Base-by-base conservation (phyloP, 1,140 invertebrate genomes). In the Pseudomyrmex concolor region DNA sequence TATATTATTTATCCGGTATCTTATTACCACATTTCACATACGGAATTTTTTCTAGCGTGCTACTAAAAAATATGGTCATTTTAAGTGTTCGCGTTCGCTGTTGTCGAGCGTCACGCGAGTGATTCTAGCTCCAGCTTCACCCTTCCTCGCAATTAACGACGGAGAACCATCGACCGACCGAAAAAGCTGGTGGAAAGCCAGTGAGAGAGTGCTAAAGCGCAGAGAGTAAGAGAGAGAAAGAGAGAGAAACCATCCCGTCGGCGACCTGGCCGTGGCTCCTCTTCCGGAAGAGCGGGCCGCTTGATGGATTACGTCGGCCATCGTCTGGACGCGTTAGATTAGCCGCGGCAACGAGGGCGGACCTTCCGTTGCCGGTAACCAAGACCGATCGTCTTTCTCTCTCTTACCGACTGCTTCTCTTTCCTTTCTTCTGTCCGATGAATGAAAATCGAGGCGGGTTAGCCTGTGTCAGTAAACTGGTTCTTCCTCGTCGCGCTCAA, bases 281-380 rank as follows among this genome's bases (percentile, higher is more conserved):
- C 76, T 80, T 80, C 76, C 76, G 76, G 76, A 80, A 80, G 76
- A 80, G 76, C 54, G 76, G 67, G 15, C 76, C 54, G 76, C 76
- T 80, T 80, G 76, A 80, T 80, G 66, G 66, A 80, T 80, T 80
- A 80, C 76, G 66, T 80, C 76, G 76, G 76, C 76, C 54, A 80
- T 80, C 66, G 76, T 80, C 76, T 80, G 66, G 76, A 71, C 66
- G 76, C 76, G 76, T 80, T 80, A 80, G 76, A 80, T 80, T 80
- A 80, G 66, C 76, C 45, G 54, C 76, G 66, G 66, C 76, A 80
- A 80, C 66, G 76, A 80, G 76, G 76, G 76, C 76, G 66, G 76
- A 80, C 66, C 76, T 80, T 80, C 54, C 76, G 76, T 66, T 77
- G 48, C 54, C 54, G 64, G 43, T 80, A 80, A 80, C 76, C 76